phyloP scores from a whole-genome alignment of 2,888 invertebrate genomes.

The Drosophila dives region DNA sequence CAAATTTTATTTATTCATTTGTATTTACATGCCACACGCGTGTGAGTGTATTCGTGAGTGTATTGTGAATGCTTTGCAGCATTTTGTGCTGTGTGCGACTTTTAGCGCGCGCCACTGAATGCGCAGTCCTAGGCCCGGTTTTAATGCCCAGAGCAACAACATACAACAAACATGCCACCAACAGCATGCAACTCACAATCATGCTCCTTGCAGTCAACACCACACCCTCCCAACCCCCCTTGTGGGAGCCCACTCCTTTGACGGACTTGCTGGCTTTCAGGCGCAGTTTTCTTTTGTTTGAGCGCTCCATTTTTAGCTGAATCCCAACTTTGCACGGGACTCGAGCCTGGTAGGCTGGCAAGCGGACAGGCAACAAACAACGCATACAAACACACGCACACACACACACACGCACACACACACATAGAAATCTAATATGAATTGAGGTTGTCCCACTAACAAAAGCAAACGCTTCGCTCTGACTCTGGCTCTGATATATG shows the following conservation, averaged over 20 bases:
- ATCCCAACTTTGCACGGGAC: slow-evolving; percentile 72
- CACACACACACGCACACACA: slow-evolving; percentile 14
- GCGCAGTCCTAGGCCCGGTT: slow-evolving; percentile 69
- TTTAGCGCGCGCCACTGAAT: slow-evolving; percentile 77
- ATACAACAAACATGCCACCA: not conserved
- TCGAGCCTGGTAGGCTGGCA: slow-evolving; percentile 47
- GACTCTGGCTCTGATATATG: slow-evolving; percentile 57
- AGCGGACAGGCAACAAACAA: slow-evolving; percentile 56
- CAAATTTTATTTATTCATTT: slow-evolving; percentile 81
- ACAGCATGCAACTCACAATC: not conserved
- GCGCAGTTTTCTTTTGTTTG: slow-evolving; percentile 72
- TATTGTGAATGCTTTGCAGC: slow-evolving; percentile 45
- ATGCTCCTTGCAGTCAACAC: not conserved
- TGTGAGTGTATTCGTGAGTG: slow-evolving; percentile 33
- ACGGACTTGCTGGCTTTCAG: slow-evolving; percentile 41
- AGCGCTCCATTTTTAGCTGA: slow-evolving; percentile 77
- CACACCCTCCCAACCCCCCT: too few relatives aligned
- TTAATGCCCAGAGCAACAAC: slow-evolving; percentile 57
- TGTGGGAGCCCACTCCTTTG: slow-evolving; percentile 2
- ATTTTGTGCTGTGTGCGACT: slow-evolving; percentile 60
- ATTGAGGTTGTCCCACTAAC: slow-evolving; percentile 82
- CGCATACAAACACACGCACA: slow-evolving; percentile 29
- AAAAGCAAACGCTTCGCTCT: slow-evolving; percentile 71
- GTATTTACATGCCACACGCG: slow-evolving; percentile 71
- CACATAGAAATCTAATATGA: slow-evolving; percentile 80